These are phyloP conservation scores for Brachyrhaphis roseni DNA, from an alignment of 2,797 vertebrate species.

Conservation along the genomic window DNA sequence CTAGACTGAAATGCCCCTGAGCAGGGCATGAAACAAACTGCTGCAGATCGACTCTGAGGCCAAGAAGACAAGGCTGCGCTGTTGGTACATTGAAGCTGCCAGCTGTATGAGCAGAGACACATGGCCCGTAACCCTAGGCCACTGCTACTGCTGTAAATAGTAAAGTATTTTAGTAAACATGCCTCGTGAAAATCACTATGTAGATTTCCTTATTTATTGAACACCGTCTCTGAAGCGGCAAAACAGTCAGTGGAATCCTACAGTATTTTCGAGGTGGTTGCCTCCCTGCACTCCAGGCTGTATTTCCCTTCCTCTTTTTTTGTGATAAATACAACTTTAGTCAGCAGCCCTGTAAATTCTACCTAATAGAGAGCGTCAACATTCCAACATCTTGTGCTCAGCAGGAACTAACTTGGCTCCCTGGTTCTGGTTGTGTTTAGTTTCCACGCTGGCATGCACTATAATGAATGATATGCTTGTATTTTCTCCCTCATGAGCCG, in stretches of 20 bases:
- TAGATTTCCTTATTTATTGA: conserved; percentile 45
- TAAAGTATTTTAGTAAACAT: conserved; percentile 55
- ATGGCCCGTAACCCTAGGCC: conserved; percentile 42
- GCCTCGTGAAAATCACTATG: conserved; percentile 55
- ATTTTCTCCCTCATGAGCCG: conserved; percentile 51
- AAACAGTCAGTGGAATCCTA: conserved; percentile 28
- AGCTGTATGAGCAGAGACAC: conserved; percentile 53
- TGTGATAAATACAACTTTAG: conserved; percentile 55
- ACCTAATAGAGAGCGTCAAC: conserved; percentile 65
- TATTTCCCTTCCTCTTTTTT: conserved; percentile 39
- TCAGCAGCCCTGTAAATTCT: conserved; percentile 68
- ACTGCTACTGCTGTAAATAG: conserved; percentile 49
- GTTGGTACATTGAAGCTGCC: conserved; percentile 50
- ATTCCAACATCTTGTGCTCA: conserved; percentile 71
- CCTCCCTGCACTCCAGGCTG: conserved; percentile 35
- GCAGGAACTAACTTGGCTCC: conserved; percentile 68
- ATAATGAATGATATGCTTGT: conserved; percentile 59
- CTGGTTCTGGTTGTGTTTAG: conserved; percentile 58
- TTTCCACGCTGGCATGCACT: conserved; percentile 44
- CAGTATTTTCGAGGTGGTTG: conserved; percentile 48
- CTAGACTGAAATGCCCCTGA: conserved; percentile 49
- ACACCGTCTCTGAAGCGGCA: conserved; percentile 44
- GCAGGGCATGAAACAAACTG: conserved; percentile 59
- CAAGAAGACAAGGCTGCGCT: conserved; percentile 50
- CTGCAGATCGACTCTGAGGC: conserved; percentile 54